phyloP scores from a whole-genome alignment of 2,113 vertebrate species.

The Callaeas wilsoni region DNA sequence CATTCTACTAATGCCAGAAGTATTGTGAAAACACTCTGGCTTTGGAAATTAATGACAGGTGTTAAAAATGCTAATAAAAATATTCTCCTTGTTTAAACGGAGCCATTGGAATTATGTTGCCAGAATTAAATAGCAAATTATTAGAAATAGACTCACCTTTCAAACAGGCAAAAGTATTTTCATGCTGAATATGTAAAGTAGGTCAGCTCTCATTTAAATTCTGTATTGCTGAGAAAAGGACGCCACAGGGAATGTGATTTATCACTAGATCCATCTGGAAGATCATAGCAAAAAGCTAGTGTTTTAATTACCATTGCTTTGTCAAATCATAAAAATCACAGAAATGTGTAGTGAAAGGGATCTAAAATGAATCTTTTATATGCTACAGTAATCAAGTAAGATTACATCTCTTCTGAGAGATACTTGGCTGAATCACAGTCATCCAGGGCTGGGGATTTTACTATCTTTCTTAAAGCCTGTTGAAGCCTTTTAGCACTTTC shows the following conservation, averaged over 20 bases:
- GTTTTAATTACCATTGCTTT: slow-evolving; percentile 27
- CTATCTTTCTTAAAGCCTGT: not conserved
- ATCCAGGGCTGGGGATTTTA: not conserved
- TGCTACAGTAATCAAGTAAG: not conserved
- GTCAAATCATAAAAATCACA: not conserved
- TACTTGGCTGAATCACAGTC: not conserved
- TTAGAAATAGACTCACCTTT: not conserved
- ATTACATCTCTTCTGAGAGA: not conserved
- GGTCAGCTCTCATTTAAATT: not conserved
- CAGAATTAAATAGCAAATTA: not conserved
- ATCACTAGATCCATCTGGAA: slow-evolving; percentile 13
- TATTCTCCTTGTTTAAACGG: not conserved
- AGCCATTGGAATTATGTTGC: not conserved
- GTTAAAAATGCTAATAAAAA: not conserved
- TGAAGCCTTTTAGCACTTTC: not conserved
- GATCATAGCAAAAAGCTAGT: not conserved
- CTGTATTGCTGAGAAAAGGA: not conserved
- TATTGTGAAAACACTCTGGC: not conserved
- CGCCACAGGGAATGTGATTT: not conserved
- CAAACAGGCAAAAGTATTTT: not conserved
- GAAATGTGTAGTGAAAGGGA: not conserved
- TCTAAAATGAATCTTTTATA: not conserved
- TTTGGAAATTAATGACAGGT: not conserved
- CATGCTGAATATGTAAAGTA: not conserved
- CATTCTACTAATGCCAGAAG: not conserved